Evolutionary conservation across 2,113 vertebrate genomes (phyloP), one percentile per base, ranked within the genome.

Genomic region (Odontesthes bonariensis): DNA sequence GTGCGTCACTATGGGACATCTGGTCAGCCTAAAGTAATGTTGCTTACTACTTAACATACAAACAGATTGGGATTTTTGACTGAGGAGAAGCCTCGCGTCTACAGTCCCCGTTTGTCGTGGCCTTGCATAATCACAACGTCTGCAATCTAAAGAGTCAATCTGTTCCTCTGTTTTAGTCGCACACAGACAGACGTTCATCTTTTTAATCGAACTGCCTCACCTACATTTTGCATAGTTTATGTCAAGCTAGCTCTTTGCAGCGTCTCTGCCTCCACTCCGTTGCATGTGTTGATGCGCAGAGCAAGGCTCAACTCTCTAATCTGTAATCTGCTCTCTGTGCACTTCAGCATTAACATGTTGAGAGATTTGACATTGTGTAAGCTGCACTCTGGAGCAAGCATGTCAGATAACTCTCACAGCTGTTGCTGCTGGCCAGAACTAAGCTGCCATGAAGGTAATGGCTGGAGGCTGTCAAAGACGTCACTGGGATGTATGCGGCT

Each of bases 331-430:
- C 80, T 86, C 66, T 64, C 67, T 53, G 74, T 47, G 40, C 68
- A 69, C 77, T 77, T 69, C 79, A 17, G 75, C 62, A 54, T 71
- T 75, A 76, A 77, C 76, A 81, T 85, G 73, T 58, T 66, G 79
- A 49, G 72, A 73, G 83, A 81, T 84, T 72, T 83, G 72, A 77
- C 60, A 64, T 81, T 73, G 91, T 82, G 85, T 90, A 86, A 89
- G 75, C 80, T 13, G 71, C 64, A 20, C 35, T 52, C 69, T 69
- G 76, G 27, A 27, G 67, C 59, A 32, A 66, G 10, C n/a, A 49
- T 52, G 58, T 69, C 54, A 71, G 44, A 47, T 40, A 22, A 69
- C 56, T 84, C 59, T 23, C 31, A 67, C 84, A 79, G 84, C 85
- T 86, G 82, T 77, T 84, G 75, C 70, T 75, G 67, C 65, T 66